phyloP scores from a whole-genome alignment of 2,113 vertebrate genomes.

The Tamias sibiricus region DNA sequence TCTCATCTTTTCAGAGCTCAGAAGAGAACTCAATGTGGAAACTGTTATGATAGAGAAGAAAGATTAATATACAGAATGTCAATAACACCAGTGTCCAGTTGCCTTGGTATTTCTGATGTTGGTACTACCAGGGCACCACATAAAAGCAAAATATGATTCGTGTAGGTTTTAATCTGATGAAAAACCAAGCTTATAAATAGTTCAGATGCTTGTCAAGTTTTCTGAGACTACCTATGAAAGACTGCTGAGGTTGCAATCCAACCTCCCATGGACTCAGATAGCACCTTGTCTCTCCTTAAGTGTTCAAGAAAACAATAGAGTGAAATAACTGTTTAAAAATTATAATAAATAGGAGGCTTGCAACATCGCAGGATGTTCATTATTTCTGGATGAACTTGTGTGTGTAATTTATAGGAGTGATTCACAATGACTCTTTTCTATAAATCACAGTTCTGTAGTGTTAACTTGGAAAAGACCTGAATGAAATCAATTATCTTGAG shows the following conservation, averaged over 20 bases:
- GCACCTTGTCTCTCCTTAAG: background rate
- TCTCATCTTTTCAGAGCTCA: background rate
- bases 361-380: background rate
- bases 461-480: background rate
- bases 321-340: slow-evolving; percentile 12
- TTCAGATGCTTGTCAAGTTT: slow-evolving; percentile 73
- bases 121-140: background rate
- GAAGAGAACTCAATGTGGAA: slow-evolving; percentile 26
- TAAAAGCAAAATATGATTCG: slow-evolving; percentile 41
- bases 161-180: slow-evolving; percentile 79
- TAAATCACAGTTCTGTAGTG: background rate
- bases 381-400: background rate
- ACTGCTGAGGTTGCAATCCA: background rate
- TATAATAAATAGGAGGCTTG: background rate
- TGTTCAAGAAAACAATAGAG: background rate
- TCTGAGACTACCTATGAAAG: slow-evolving; percentile 61
- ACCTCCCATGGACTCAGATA: background rate
- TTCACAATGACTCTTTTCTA: background rate
- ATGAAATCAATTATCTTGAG: background rate
- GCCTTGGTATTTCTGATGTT: slow-evolving; percentile 32
- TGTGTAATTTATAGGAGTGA: background rate
- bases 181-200: slow-evolving; percentile 73
- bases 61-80: background rate
- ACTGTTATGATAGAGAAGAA: slow-evolving; percentile 11
- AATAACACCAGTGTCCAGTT: background rate